Conservation (phyloP, 2,888 invertebrate genomes). For the Rhamnusium bicolor region DNA sequence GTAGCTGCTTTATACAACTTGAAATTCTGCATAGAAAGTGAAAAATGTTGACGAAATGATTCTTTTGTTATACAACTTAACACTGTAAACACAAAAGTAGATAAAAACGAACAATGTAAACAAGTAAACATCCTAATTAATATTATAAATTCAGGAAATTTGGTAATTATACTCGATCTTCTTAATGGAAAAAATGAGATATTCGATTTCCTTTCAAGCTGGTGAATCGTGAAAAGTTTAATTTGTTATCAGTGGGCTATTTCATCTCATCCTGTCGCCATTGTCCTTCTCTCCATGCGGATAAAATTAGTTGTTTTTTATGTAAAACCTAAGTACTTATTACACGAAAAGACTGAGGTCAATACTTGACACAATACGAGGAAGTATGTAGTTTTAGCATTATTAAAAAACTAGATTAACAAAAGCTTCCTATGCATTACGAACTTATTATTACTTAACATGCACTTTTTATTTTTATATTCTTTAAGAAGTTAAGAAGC, state of each 20-base stretch:
- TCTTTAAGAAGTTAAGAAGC: background rate
- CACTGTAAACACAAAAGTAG: background rate
- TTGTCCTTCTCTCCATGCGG: slow-evolving; percentile 21
- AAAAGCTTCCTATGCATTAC: background rate
- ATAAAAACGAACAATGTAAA: background rate
- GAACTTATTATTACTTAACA: background rate
- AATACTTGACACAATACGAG: slow-evolving; percentile 30
- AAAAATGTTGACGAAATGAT: background rate
- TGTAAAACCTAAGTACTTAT: slow-evolving; percentile 28
- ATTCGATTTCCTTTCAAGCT: slow-evolving; percentile 15
- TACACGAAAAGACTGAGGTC: slow-evolving; percentile 21
- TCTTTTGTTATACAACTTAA: too few relatives aligned
- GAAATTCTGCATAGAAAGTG: too few relatives aligned
- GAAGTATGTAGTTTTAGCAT: slow-evolving; percentile 24
- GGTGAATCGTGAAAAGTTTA: slow-evolving; percentile 16
- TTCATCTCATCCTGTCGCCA: slow-evolving; percentile 21
- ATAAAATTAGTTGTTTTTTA: slow-evolving; percentile 34
- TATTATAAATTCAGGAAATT: slow-evolving; percentile 4
- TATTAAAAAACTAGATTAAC: slow-evolving; percentile 6
- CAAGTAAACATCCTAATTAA: too few relatives aligned
- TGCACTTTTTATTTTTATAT: background rate
- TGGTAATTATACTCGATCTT: slow-evolving; percentile 9
- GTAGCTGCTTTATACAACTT: too few relatives aligned
- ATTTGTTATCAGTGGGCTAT: slow-evolving; percentile 3
- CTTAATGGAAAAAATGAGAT: slow-evolving; percentile 11